A percentile compares a stretch with the other conserved stretches of the same genome.
phyloP scores from a whole-genome alignment of 2,888 invertebrate genomes.

The Asteroscopus sphinx region DNA sequence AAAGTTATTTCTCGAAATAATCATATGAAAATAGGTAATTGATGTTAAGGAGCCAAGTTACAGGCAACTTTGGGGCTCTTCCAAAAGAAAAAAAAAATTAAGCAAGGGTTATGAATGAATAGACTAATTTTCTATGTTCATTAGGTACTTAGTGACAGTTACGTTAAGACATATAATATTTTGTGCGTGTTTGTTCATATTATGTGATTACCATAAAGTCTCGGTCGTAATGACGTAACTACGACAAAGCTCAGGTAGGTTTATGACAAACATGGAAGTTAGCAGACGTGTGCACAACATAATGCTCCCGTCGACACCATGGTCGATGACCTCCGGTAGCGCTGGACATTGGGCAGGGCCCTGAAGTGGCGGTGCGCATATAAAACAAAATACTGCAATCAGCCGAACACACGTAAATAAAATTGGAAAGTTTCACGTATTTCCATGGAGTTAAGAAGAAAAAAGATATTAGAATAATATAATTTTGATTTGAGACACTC shows the following conservation, averaged over 20 bases:
- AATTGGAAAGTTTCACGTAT: conserved; percentile 44
- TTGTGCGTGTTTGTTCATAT: not conserved
- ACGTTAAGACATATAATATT: not conserved
- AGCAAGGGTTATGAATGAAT: too few relatives aligned
- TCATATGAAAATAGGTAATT: too few relatives aligned
- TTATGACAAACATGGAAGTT: conserved; percentile 53
- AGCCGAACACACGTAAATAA: conserved; percentile 31
- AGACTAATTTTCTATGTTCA: too few relatives aligned
- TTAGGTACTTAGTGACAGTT: too few relatives aligned
- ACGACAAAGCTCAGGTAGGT: conserved; percentile 46
- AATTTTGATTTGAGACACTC: not conserved
- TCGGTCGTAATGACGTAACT: conserved; percentile 53
- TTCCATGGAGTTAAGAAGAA: not conserved
- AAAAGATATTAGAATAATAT: not conserved
- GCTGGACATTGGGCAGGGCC: conserved; percentile 72
- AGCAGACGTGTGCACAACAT: conserved; percentile 46
- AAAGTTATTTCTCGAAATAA: not conserved
- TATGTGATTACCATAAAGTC: conserved; percentile 17
- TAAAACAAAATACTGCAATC: conserved; percentile 65
- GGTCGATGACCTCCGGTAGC: conserved; percentile 78
- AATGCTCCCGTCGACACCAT: conserved; percentile 63
- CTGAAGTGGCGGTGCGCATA: conserved; percentile 76
- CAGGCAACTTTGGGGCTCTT: too few relatives aligned
- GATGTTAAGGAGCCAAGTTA: too few relatives aligned
- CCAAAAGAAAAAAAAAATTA: too few relatives aligned